Evolutionary conservation across 2,888 invertebrate species (phyloP).

Genomic region (Cecidostiba fungosa): DNA sequence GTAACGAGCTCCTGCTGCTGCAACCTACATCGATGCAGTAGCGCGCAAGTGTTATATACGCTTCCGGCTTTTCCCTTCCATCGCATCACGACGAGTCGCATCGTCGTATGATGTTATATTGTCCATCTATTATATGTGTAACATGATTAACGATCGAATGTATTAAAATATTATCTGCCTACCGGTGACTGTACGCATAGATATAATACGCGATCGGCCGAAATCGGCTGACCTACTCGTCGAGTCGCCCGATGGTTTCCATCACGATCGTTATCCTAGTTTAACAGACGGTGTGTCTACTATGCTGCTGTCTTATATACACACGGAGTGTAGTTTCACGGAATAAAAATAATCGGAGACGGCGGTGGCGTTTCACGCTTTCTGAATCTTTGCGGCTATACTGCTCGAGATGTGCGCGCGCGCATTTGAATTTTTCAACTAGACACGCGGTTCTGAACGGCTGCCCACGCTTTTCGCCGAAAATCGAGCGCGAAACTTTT

Average conservation of each 20-base stretch:
- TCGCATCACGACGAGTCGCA: neutral
- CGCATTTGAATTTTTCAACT: slow-evolving; percentile 52
- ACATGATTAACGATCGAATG: slow-evolving; percentile 29
- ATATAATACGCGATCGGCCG: slow-evolving; percentile 16
- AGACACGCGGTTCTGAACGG: neutral
- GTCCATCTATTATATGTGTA: neutral
- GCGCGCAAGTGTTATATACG: slow-evolving; percentile 17
- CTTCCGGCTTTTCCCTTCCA: slow-evolving; percentile 59
- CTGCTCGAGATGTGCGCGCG: slow-evolving; percentile 33
- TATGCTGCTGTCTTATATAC: neutral
- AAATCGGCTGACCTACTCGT: slow-evolving; percentile 57
- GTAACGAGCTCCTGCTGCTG: slow-evolving; percentile 51
- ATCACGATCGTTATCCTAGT: slow-evolving; percentile 59
- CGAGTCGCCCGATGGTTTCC: slow-evolving; percentile 44
- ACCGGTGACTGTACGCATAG: neutral
- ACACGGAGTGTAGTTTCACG: slow-evolving; percentile 51
- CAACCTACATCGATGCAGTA: slow-evolving; percentile 52
- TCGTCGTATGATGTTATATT: neutral
- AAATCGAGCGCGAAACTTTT: slow-evolving; percentile 8
- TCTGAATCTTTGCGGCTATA: slow-evolving; percentile 58
- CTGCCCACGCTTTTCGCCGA: slow-evolving; percentile 46
- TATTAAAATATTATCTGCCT: neutral
- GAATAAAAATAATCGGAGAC: slow-evolving; percentile 60
- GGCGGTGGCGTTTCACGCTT: slow-evolving; percentile 60
- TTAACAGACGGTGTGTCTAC: neutral